phyloP scores from a whole-genome alignment of 2,797 vertebrate genomes.

The Taenioides sp. region DNA sequence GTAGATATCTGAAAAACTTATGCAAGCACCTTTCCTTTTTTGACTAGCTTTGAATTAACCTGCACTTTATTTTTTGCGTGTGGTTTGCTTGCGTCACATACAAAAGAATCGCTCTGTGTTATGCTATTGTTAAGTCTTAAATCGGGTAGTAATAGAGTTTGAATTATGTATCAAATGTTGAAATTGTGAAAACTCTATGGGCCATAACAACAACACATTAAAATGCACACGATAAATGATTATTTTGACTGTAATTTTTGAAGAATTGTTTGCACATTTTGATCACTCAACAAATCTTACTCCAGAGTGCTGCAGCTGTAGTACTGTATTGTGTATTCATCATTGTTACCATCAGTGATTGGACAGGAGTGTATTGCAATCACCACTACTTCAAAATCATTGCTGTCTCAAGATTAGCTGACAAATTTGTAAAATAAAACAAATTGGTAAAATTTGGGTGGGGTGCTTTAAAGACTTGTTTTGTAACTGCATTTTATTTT shows the following conservation, averaged over 20 bases:
- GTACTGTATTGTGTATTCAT: no score
- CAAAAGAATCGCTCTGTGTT: constrained; percentile 13
- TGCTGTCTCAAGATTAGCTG: background rate
- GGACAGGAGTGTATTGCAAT: background rate
- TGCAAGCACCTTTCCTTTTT: background rate
- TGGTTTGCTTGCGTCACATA: constrained; percentile 15
- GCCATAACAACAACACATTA: background rate
- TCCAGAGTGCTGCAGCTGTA: background rate
- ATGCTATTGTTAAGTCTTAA: constrained; percentile 19
- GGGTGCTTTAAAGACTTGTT: background rate
- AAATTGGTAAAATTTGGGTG: no score
- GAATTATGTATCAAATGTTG: background rate
- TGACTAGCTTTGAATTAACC: constrained; percentile 7
- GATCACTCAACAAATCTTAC: background rate
- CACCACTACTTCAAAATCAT: background rate
- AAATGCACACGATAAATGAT: background rate
- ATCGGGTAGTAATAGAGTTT: background rate
- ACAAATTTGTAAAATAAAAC: background rate
- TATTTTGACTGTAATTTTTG: background rate
- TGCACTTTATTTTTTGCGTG: constrained; percentile 44
- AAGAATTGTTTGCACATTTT: background rate
- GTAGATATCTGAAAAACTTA: background rate
- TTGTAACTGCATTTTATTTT: constrained; percentile 4
- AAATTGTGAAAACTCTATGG: background rate
- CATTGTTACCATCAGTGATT: no score